These are phyloP conservation scores for Julus scanicus DNA, from an alignment of 2,888 invertebrate species.

Conservation along the genomic window DNA sequence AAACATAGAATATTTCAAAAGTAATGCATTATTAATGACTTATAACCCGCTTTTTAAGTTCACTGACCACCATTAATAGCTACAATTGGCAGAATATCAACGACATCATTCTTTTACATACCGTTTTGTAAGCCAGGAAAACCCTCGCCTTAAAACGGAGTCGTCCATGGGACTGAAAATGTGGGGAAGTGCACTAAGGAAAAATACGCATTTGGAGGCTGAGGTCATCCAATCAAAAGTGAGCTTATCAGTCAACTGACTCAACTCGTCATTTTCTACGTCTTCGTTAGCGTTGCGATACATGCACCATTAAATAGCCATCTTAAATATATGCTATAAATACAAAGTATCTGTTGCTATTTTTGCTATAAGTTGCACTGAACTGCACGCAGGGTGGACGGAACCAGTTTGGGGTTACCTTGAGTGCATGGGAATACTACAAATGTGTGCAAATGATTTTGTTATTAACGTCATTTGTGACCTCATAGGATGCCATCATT, in stretches of 20 bases:
- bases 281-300: not conserved
- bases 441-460: not conserved
- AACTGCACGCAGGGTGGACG: not conserved
- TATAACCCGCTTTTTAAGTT: no score
- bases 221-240: not conserved
- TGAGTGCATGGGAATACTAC: not conserved
- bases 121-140: not conserved
- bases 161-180: no score
- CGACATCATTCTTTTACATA: no score
- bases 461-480: not conserved
- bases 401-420: not conserved
- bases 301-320: not conserved
- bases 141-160: not conserved
- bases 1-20: no score
- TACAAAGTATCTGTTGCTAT: not conserved
- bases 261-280: no score
- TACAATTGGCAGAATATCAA: not conserved
- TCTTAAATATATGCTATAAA: conserved; percentile 2
- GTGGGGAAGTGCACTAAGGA: no score
- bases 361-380: not conserved
- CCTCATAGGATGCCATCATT: not conserved
- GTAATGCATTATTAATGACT: no score
- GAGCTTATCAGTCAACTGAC: not conserved
- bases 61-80: no score
- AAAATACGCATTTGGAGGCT: not conserved